Base-by-base conservation (phyloP, 2,113 vertebrate species). In the Noturus placidus region DNA sequence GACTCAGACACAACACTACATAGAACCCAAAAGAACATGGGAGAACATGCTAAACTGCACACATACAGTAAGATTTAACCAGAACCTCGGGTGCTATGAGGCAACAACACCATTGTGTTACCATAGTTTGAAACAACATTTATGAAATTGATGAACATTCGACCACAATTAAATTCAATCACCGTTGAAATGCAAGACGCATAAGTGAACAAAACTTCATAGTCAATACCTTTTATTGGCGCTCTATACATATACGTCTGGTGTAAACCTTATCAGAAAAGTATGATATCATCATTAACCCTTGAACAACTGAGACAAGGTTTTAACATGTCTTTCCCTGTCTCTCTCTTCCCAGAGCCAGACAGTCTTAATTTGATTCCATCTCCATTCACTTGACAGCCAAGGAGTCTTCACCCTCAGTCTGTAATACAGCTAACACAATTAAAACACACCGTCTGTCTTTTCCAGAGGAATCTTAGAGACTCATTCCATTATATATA, bases 381-480 rank as follows among this genome's bases (percentile, higher is more conserved):
- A 19, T 19, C 69, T 87, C 69, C 56, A 87, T 81, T 54, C 74
- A 81, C 76, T 87, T 38, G 57, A 72, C 72, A 85, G 83, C 42
- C 63, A 82, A 74, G 80, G 42, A 69, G 82, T 79, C 82, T 84
- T 80, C 77, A 17, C 77, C 56, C 82, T 67, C 27, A 30, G 38
- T 74, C 82, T 87, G 87, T 88, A 54, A 61, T 86, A 84, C 52
- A 90, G 70, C 86, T 90, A 90, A 90, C 30, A 46, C 38, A 76
- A 88, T 90, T 90, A 88, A 42, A 79, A 76, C 87, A 72, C 35
- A 46, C 20, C 2, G 78, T 83, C 59, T 82, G 81, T 78, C 59
- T 80, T 81, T 88, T 69, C 83, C 89, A 59, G 35, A 69, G 84
- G 84, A 85, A 83, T 83, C 52, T 46, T 42, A 74, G 35, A 79